These are phyloP conservation scores for Phataginus tetradactyla DNA, from an alignment of 2,797 vertebrate species.

Conservation along the genomic window DNA sequence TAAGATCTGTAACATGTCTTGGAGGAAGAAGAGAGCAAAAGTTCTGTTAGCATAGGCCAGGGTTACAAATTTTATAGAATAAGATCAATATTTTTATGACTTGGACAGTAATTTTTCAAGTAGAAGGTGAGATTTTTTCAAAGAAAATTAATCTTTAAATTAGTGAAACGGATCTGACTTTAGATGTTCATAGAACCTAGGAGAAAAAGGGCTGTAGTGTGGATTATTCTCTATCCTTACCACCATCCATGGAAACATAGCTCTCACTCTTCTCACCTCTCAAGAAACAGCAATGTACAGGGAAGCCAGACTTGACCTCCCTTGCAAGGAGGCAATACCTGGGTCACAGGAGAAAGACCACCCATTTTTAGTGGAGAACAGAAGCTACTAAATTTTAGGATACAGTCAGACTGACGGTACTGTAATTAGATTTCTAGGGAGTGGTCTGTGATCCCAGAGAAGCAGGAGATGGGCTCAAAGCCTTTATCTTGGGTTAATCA, in stretches of 20 bases:
- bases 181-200: background rate
- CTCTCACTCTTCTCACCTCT: background rate
- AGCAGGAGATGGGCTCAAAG: background rate
- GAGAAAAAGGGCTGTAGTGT: background rate
- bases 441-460: background rate
- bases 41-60: background rate
- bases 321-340: background rate
- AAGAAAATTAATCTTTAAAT: constrained; percentile 33
- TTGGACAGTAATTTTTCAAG: background rate
- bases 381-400: background rate
- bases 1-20: background rate
- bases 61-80: background rate
- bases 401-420: background rate
- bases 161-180: background rate
- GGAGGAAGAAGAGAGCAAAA: background rate
- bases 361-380: background rate
- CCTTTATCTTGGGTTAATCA: background rate
- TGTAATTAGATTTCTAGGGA: background rate
- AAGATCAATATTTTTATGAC: background rate
- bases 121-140: background rate
- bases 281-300: background rate
- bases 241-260: background rate
- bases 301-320: background rate
- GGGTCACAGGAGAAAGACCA: background rate
- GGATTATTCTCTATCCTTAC: background rate